Conservation (phyloP, 2,797 vertebrate genomes). For the Pogonophryne albipinna region DNA sequence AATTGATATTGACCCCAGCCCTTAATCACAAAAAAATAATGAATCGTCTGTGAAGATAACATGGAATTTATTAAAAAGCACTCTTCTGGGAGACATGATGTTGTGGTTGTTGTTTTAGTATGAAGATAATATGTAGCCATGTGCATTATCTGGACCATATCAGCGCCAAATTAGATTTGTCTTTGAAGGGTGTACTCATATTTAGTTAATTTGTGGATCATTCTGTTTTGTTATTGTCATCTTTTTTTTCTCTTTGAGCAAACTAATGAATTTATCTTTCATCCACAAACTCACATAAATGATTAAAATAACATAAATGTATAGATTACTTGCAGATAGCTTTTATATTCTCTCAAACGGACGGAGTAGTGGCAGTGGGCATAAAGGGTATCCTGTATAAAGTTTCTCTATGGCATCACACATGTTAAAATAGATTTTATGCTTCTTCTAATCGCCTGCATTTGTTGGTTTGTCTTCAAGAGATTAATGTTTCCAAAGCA, state of each 20-base stretch:
- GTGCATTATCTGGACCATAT: not conserved
- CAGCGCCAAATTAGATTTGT: conserved; percentile 4
- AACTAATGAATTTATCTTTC: not conserved
- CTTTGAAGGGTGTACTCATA: not conserved
- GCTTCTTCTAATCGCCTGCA: conserved; percentile 28
- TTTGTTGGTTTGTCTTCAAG: conserved; percentile 49
- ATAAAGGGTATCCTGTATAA: conserved; percentile 21
- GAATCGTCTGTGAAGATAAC: not conserved
- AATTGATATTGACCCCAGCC: too few relatives aligned
- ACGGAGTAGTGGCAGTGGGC: not conserved
- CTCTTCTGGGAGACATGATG: not conserved
- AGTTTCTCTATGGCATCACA: conserved; percentile 47
- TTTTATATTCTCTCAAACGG: not conserved
- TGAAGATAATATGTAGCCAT: not conserved
- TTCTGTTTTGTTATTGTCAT: not conserved
- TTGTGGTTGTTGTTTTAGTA: not conserved
- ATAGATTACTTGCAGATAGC: not conserved
- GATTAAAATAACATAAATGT: not conserved
- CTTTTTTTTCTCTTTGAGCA: not conserved
- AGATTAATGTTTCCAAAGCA: conserved; percentile 70
- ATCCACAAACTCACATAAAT: not conserved
- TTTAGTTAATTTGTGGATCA: not conserved
- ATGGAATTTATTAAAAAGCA: not conserved
- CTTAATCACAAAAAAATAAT: not conserved
- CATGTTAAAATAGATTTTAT: conserved; percentile 46